These are phyloP conservation scores for Bradypus variegatus DNA, from an alignment of 2,797 vertebrate genomes.

Conservation along the genomic window DNA sequence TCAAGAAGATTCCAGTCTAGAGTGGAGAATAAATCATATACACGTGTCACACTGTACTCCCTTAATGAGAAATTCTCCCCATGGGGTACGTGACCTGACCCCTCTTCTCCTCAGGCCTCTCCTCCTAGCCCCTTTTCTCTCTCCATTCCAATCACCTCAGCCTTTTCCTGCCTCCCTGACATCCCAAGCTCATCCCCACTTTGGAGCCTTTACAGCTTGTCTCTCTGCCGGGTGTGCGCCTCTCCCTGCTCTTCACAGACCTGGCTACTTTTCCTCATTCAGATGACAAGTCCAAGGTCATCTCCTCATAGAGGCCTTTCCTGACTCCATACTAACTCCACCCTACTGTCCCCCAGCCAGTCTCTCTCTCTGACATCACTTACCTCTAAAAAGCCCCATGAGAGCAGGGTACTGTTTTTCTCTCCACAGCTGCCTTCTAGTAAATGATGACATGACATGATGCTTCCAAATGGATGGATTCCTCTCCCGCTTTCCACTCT, in stretches of 20 bases:
- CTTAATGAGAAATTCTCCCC: background rate
- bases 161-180: background rate
- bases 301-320: background rate
- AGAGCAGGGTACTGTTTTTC: background rate
- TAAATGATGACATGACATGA: background rate
- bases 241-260: background rate
- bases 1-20: background rate
- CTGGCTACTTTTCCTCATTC: background rate
- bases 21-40: too few species aligned
- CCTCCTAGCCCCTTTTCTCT: background rate
- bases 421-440: background rate
- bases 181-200: background rate
- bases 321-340: background rate
- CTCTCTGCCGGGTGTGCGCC: background rate
- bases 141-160: background rate
- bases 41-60: too few species aligned
- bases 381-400: background rate
- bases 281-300: background rate
- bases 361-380: accelerated
- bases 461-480: background rate
- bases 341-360: accelerated
- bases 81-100: too few species aligned
- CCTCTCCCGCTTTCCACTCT: background rate
- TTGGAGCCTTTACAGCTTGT: too few species aligned
- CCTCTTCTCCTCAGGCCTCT: background rate